Evolutionary conservation across 2,113 vertebrate species (phyloP), one percentile per base, ranked within the genome.

Genomic region (Pleuronectes platessa): DNA sequence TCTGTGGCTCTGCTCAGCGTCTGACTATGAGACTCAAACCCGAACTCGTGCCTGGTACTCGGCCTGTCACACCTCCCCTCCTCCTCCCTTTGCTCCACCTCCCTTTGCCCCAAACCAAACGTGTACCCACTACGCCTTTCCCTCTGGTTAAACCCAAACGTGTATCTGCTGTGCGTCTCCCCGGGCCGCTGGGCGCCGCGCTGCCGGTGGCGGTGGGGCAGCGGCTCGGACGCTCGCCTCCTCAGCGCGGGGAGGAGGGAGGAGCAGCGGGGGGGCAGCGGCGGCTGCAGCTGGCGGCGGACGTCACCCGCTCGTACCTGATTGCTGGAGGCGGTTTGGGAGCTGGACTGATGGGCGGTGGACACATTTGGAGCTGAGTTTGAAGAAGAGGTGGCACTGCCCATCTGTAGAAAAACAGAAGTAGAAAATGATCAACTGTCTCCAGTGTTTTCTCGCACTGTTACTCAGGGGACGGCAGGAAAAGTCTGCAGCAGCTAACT

Each of bases 271-370:
- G 7, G 69, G n/a, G 79, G 81, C 0, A 17, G 78, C 18, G 87
- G 54, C 1, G 88, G 78, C 51, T 73, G 83, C 53, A 20, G 67
- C 27, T 24, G 79, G 9, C 13, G 63, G 76, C 27, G 15, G 84
- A 55, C 37, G 14, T 83, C 79, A 13, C 76, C 24, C 5, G 2
- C 58, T 68, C 27, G 86, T 92, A 93, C 91, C 91, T 93, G 92
- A 87, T 88, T 78, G 82, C 42, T 53, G 82, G 68, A 68, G 53
- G 26, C n/a, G 0, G 17, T 3, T 4, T 74, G 84, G 40, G 7
- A 7, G 49, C 1, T 21, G 24, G 37, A 59, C 0, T 53, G 88
- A 26, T 65, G 24, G 61, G 47, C 2, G 61, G 55, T 6, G 61
- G 77, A 20, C 20, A 21, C 15, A 0, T 53, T 76, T 14, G 74